Evolutionary conservation across 2,113 vertebrate genomes (phyloP).

Genomic region (Melanerpes aurifrons): DNA sequence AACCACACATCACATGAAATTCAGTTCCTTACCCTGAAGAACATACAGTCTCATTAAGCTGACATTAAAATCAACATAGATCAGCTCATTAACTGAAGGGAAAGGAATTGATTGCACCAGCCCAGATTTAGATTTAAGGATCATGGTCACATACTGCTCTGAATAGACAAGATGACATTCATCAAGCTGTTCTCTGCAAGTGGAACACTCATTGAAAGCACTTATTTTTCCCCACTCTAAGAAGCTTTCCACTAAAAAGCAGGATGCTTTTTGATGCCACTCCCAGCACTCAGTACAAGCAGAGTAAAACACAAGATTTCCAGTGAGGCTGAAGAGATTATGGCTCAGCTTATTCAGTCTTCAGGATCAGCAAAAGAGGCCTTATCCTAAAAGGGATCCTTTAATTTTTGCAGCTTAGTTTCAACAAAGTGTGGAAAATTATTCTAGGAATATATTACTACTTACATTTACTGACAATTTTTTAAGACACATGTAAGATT

Average conservation of each 20-base stretch:
- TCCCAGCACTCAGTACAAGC: neutral
- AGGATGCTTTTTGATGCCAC: neutral
- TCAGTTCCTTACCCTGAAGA: constrained; percentile 21
- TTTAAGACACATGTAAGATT: neutral
- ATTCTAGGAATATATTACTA: neutral
- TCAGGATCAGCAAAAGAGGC: neutral
- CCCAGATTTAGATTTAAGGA: constrained; percentile 25
- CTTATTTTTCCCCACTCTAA: neutral
- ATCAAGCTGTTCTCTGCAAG: constrained; percentile 39
- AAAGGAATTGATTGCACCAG: neutral
- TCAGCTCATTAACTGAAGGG: constrained; percentile 20
- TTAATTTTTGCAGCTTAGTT: neutral
- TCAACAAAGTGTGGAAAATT: neutral
- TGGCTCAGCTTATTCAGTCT: neutral
- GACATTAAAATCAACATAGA: neutral
- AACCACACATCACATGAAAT: neutral
- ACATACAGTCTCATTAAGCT: constrained; percentile 29
- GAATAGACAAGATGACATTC: constrained; percentile 22
- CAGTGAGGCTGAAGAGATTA: neutral
- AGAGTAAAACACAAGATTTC: neutral
- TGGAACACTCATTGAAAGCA: neutral
- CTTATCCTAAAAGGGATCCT: neutral
- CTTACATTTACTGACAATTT: neutral
- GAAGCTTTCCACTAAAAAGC: neutral
- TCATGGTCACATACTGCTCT: neutral